phyloP scores from a whole-genome alignment of 1,140 invertebrate species.

The Drosophila ironensis region DNA sequence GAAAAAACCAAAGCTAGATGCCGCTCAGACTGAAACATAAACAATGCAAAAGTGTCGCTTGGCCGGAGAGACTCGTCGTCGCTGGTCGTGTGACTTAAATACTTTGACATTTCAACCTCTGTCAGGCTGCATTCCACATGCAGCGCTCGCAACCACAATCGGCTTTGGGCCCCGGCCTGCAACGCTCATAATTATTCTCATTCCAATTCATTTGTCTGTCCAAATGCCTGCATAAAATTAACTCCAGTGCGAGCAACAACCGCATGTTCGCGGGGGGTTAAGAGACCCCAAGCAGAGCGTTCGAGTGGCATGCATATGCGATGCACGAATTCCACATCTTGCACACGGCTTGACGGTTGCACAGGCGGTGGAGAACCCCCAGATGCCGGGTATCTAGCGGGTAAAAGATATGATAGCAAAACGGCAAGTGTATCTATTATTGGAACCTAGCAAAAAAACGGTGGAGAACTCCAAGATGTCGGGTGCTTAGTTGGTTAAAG shows the following conservation, averaged over 20 bases:
- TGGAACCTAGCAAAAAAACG: no score
- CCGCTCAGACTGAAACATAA: conserved; percentile 1
- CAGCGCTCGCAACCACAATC: conserved; percentile 13
- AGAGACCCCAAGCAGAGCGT: conserved; percentile 7
- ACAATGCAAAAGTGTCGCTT: conserved; percentile 48
- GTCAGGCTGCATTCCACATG: conserved; percentile 21
- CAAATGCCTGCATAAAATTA: conserved; percentile 67
- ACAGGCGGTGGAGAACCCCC: no score
- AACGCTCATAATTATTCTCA: conserved; percentile 40
- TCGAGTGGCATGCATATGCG: not conserved
- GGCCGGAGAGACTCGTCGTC: conserved; percentile 6
- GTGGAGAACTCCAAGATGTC: no score
- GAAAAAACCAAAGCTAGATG: conserved; percentile 6
- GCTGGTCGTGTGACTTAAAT: conserved; percentile 36
- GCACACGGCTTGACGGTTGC: no score
- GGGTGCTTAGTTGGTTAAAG: no score
- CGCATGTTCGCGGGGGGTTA: not conserved
- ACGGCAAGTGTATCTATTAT: no score
- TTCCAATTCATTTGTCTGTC: conserved; percentile 60
- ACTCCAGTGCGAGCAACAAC: no score
- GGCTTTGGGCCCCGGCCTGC: not conserved
- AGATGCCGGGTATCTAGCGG: no score
- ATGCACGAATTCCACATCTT: no score
- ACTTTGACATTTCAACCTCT: conserved; percentile 61
- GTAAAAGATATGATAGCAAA: no score